phyloP scores from a whole-genome alignment of 2,113 vertebrate genomes.

The Cheilinus undulatus region DNA sequence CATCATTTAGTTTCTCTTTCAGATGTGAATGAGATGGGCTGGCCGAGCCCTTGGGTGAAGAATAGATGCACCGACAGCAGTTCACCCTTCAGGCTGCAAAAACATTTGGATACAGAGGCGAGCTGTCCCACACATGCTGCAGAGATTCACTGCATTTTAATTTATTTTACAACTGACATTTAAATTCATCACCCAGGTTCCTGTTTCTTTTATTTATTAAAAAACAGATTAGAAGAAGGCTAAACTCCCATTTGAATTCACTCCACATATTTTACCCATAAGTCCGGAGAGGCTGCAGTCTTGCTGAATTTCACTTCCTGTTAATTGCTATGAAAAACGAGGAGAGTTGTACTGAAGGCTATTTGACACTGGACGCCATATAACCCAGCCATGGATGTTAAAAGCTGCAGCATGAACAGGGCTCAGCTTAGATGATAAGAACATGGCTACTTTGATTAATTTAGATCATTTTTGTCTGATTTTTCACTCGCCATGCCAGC shows the following conservation, averaged over 20 bases:
- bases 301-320: neutral
- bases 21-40: conserved; percentile 46
- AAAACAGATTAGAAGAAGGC: neutral
- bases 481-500: neutral
- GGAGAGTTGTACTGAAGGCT: neutral
- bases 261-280: neutral
- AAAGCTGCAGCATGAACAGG: neutral
- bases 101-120: conserved; percentile 40
- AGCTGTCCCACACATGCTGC: conserved; percentile 22
- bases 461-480: neutral
- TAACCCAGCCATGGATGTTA: neutral
- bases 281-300: neutral
- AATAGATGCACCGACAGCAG: conserved; percentile 55
- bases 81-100: conserved; percentile 37
- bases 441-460: neutral
- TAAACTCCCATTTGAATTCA: neutral
- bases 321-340: neutral
- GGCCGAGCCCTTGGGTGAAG: conserved; percentile 47
- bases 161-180: conserved; percentile 20
- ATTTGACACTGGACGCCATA: neutral
- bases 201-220: neutral
- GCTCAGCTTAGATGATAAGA: neutral
- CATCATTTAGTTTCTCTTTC: conserved; percentile 50
- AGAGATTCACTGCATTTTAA: conserved; percentile 19
- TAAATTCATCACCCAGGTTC: conserved; percentile 13